Conservation (phyloP, 1,140 invertebrate genomes). For the Trinorchestia longiramus region DNA sequence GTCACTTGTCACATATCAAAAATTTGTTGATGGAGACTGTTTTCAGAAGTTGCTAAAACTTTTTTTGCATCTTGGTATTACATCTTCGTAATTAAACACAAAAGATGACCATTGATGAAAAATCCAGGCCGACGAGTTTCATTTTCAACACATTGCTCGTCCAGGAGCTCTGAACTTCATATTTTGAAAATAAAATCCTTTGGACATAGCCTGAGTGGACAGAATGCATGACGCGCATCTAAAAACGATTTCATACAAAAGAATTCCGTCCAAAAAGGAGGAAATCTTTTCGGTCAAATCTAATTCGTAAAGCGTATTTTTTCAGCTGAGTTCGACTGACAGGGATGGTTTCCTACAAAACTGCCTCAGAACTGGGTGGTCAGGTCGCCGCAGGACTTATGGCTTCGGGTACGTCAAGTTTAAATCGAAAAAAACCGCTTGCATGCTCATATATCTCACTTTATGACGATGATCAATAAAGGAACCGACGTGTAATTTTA, state of each 20-base stretch:
- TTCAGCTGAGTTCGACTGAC: not conserved
- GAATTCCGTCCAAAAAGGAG: not conserved
- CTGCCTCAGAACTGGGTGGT: not conserved
- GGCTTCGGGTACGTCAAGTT: not conserved
- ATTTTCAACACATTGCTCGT: no score
- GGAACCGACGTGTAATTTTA: not conserved
- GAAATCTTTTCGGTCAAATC: not conserved
- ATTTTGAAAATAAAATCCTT: not conserved
- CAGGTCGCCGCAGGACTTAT: not conserved
- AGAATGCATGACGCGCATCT: not conserved
- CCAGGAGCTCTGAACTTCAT: not conserved
- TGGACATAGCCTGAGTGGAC: not conserved
- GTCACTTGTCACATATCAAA: not conserved
- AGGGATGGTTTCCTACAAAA: not conserved
- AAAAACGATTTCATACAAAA: constrained; percentile 10
- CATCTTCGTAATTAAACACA: not conserved
- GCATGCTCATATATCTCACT: not conserved
- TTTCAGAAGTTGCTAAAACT: not conserved
- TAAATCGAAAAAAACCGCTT: not conserved
- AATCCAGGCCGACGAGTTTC: no score
- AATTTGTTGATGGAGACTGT: not conserved
- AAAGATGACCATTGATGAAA: no score
- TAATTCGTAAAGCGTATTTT: not conserved
- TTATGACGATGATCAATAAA: not conserved
- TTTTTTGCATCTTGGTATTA: not conserved